Evolutionary conservation across 2,888 invertebrate genomes (phyloP), one percentile per base, ranked within the genome.

Genomic region (Phengaris arion): DNA sequence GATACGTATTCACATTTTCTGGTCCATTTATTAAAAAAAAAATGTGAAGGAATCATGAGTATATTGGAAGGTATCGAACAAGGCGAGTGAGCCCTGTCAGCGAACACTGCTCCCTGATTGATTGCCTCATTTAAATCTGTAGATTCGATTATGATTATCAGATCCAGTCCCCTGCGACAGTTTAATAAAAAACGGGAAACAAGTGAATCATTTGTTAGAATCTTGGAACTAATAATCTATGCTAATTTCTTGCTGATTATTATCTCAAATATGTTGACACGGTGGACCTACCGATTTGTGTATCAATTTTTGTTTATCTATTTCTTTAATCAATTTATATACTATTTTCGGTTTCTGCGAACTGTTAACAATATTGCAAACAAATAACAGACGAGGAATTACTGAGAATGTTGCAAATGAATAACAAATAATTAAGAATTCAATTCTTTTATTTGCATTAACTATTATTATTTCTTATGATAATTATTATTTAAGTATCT

Each of bases 101-200:
- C 83, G 78, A 82, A 85, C 81, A 82, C 87, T 88, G 88, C 78
- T 85, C 82, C 78, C 84, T 92, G 92, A 93, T 92, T 88, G 92
- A 93, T 93, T 82, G 84, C 83, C 87, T 89, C 85, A 89, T 90
- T 89, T 89, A 85, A 90, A 90, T 89, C 84, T 79, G 86, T 89
- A 88, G 87, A 92, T 90, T 89, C 89, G 86, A 90, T 91, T 90
- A 87, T 89, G 91, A 91, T 91, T 89, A 89, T 87, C 84, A 80
- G 81, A 82, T 83, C 78, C 80, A 81, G 81, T 83, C 81, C 81
- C 79, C 79, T 79, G 78, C 77, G 79, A 75, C 75, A 75, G 46
- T 51, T 70, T 70, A 70, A 74, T 55, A 55, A 54, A 70, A 72
- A 72, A 72, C 48, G 69, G 46, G 48, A 48, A 69, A 69, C 64